phyloP scores from a whole-genome alignment of 2,797 vertebrate genomes.

The Gymnoscopelus braueri region DNA sequence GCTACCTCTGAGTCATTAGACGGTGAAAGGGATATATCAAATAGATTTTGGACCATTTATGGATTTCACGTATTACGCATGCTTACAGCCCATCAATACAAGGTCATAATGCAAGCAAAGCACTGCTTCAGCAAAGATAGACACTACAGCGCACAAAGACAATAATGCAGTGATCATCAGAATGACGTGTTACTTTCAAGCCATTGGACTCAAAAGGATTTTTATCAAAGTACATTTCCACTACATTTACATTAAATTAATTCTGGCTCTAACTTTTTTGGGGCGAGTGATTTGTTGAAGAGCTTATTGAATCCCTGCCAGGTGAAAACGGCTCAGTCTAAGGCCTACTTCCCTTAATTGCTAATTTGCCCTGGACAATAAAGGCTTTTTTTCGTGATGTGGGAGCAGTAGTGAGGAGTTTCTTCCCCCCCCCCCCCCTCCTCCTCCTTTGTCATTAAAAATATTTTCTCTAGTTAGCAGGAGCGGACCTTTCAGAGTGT shows the following conservation, averaged over 20 bases:
- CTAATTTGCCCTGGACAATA: constrained; percentile 29
- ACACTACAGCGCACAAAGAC: constrained; percentile 14
- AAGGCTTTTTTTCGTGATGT: constrained; percentile 19
- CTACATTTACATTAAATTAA: constrained; percentile 22
- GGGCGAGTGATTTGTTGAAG: constrained; percentile 40
- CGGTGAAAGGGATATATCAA: constrained; percentile 65
- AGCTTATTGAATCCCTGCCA: constrained; percentile 42
- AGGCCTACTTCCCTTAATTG: constrained; percentile 52
- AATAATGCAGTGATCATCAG: constrained; percentile 19
- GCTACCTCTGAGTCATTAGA: constrained; percentile 76
- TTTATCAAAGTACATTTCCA: constrained; percentile 28
- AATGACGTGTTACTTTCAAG: constrained; percentile 13
- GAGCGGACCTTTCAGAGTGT: background rate
- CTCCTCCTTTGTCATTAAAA: background rate
- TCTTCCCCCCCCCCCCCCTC: background rate
- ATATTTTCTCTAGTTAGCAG: background rate
- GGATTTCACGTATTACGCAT: constrained; percentile 53
- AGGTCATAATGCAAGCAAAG: constrained; percentile 40
- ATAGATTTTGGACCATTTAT: constrained; percentile 67
- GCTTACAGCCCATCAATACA: constrained; percentile 55
- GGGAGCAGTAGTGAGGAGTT: constrained; percentile 3
- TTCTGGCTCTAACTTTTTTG: constrained; percentile 22
- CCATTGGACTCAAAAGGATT: constrained; percentile 34
- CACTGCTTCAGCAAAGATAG: constrained; percentile 18
- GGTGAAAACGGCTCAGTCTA: constrained; percentile 35